Percentiles rank a stretch among this genome's conserved stretches.
phyloP scores from a whole-genome alignment of 2,888 invertebrate genomes.

The Galerucella calmariensis region DNA sequence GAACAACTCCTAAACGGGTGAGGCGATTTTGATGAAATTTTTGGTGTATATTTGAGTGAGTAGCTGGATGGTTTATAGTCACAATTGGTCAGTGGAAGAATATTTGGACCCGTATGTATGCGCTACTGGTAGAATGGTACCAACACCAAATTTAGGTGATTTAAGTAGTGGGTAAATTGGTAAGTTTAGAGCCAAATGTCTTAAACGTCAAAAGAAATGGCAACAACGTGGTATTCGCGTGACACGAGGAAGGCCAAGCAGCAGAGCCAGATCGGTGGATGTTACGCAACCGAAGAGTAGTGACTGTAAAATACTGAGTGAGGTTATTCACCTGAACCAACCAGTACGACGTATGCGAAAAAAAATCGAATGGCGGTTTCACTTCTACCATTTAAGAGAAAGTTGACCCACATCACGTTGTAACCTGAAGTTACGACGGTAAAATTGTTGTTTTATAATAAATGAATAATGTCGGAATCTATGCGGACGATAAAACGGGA shows the following conservation, averaged over 20 bases:
- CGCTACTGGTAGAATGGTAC: no score
- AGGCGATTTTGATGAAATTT: no score
- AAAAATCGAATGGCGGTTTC: slow-evolving; percentile 61
- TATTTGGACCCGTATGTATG: no score
- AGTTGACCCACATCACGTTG: slow-evolving; percentile 64
- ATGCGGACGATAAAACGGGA: slow-evolving; percentile 15
- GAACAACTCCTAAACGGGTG: no score
- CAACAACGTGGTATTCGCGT: slow-evolving; percentile 9
- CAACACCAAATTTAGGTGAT: no score
- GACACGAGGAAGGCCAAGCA: slow-evolving; percentile 58
- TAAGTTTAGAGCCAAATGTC: no score
- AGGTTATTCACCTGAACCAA: slow-evolving; percentile 63
- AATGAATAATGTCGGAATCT: slow-evolving; percentile 23
- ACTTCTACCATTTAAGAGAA: slow-evolving; percentile 63
- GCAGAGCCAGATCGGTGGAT: slow-evolving; percentile 29
- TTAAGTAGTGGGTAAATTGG: no score
- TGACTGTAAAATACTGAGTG: slow-evolving; percentile 57
- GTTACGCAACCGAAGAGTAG: slow-evolving; percentile 59
- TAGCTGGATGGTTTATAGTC: no score
- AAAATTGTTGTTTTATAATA: slow-evolving; percentile 39
- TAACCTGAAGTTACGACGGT: slow-evolving; percentile 41
- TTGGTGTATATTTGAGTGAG: no score
- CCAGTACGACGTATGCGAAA: slow-evolving; percentile 38
- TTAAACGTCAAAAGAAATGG: not conserved
- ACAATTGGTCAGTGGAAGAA: no score